A percentile compares a stretch with the other conserved stretches of the same genome.
phyloP scores from a whole-genome alignment of 2,797 vertebrate species.

The Aselliscus stoliczkanus region DNA sequence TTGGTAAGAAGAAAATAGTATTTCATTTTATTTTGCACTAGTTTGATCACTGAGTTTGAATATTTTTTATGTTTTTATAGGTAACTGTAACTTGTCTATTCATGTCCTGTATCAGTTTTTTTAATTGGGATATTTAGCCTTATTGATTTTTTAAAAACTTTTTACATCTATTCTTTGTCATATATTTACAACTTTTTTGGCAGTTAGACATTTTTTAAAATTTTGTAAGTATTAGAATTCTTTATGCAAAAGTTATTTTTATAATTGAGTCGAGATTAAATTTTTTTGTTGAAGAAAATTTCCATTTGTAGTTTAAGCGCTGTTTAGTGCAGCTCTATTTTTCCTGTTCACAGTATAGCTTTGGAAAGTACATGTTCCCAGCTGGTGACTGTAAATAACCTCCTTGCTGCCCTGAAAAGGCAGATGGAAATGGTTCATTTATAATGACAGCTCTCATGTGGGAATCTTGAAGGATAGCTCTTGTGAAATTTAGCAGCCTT shows the following conservation, averaged over 20 bases:
- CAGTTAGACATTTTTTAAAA: neutral
- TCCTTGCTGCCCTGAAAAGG: conserved; percentile 77
- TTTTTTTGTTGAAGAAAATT: conserved; percentile 29
- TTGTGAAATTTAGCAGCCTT: conserved; percentile 78
- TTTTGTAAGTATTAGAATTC: neutral
- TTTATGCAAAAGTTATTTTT: neutral
- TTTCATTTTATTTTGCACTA: neutral
- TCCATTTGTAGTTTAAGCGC: conserved; percentile 35
- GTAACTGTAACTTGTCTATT: neutral
- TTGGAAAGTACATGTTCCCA: conserved; percentile 75
- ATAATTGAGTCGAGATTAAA: neutral
- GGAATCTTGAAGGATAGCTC: conserved; percentile 76
- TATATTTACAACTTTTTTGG: neutral
- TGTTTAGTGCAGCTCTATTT: conserved; percentile 10
- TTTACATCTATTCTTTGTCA: neutral
- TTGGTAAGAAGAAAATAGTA: neutral
- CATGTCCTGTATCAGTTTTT: neutral
- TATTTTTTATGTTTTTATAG: neutral
- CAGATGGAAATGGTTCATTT: conserved; percentile 82
- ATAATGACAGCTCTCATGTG: conserved; percentile 75
- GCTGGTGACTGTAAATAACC: conserved; percentile 80
- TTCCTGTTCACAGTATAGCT: conserved; percentile 64
- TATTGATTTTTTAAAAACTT: neutral
- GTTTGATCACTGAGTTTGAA: neutral
- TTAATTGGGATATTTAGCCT: neutral